Base-by-base conservation (phyloP, 2,113 vertebrate genomes). In the Hippolais icterina region DNA sequence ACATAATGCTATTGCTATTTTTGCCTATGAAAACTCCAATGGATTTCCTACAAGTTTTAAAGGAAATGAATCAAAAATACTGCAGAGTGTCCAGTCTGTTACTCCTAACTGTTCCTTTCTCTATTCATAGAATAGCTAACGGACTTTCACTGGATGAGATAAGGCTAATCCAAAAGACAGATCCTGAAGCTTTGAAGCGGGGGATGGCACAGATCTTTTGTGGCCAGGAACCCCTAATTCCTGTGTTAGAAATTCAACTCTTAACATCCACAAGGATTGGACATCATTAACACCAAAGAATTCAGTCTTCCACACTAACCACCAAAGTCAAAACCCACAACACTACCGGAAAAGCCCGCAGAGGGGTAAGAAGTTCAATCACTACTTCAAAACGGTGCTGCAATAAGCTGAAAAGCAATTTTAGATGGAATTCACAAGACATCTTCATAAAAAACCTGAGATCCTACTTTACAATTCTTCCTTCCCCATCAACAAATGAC, bases 161-260 rank as follows among this genome's bases (percentile, higher is more conserved):
- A 53, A 64, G 24, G 59, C 82, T 93, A 82, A 79, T 76, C 50
- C 86, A 95, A 82, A 78, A 91, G 91, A 93, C 33, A 93, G 68
- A 89, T 54, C 79, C 11, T 29, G 71, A 95, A 85, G 83, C 60
- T 94, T 44, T 82, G 65, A 96, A 90, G 64, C 35, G 87, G 60
- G 28, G 44, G 53, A 94, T 22, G 87, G 60, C 64, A 90, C 64
- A 83, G 86, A 75, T 53, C 47, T 23, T 92, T 79, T 46, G 56
- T 28, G 56, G 79, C 60, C 69, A 63, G 85, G 13, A 93, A 68
- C 18, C 41, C 49, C 41, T 29, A 12, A 41, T 42, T 87, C 29
- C 85, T 69, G 19, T 49, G 56, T 35, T 24, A 77, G 65, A 85
- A 92, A 89, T 61, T 49, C 68, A 93, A 15, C 44, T 90, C 70